Evolutionary conservation across 2,888 invertebrate genomes (phyloP), one percentile per base, ranked within the genome.

Genomic region (Heliconius ethilla): DNA sequence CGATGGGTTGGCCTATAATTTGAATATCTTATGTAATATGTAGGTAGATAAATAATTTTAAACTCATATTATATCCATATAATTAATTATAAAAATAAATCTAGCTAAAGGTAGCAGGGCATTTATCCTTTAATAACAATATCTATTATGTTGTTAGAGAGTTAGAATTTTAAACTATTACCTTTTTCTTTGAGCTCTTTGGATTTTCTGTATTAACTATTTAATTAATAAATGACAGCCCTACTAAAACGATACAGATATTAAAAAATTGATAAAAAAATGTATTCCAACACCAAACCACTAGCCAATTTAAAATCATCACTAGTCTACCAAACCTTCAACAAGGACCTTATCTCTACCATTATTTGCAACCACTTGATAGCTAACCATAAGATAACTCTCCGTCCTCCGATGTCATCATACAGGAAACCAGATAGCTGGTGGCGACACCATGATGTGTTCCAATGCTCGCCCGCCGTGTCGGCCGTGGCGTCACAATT

Each of bases 401-500:
- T 27, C 27, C 66, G 18, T 62, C 25, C 7, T 78, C 37, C 29
- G 59, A 59, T 81, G 78, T 81, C 76, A 78, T 78, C 79, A 82
- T 72, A 81, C 45, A 79, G 81, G 81, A 82, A 82, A 77, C 79
- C 65, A 81, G 81, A 82, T 79, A 79, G 78, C 70, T 59, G 74
- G 69, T 81, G 82, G 81, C 78, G 82, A 83, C 83, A 82, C 75
- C 72, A 59, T 72, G 81, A 59, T 72, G 81, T 84, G 55, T n/a
- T 59, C n/a, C n/a, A 78, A 81, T 78, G 79, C 65, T 84, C 82
- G 81, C 76, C 40, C 76, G 82, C 82, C 85, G 82, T 86, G 83
- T 85, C 86, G 89, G 83, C 90, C 89, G 87, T 89, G 89, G 86
- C 81, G 88, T 87, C 83, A 81, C 70, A 78, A 79, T 79, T 82